A percentile compares a stretch with the other conserved stretches of the same genome.
phyloP scores from a whole-genome alignment of 2,888 invertebrate species.

The Cephonodes hylas region DNA sequence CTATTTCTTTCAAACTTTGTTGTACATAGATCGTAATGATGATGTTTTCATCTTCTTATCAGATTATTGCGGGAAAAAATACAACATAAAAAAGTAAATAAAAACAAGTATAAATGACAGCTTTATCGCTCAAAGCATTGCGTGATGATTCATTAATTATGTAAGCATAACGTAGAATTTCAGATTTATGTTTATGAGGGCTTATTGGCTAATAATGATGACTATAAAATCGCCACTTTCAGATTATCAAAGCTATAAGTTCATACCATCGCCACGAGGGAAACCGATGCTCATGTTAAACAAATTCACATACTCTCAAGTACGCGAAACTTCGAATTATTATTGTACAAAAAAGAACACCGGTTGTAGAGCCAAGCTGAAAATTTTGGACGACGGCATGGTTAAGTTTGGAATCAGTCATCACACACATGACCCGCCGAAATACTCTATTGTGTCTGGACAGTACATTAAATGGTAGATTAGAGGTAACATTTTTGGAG shows the following conservation, averaged over 20 bases:
- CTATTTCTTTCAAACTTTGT: too few species aligned
- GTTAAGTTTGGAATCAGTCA: slow-evolving; percentile 19
- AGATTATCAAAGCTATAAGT: slow-evolving; percentile 1
- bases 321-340: slow-evolving; percentile 22
- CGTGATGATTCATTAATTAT: too few species aligned
- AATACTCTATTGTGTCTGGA: slow-evolving; percentile 12
- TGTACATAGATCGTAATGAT: too few species aligned
- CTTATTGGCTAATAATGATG: neutral
- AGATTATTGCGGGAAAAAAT: too few species aligned
- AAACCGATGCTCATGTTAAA: slow-evolving; percentile 30
- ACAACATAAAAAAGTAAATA: too few species aligned
- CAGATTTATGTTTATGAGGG: too few species aligned
- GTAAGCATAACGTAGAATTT: too few species aligned
- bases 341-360: slow-evolving; percentile 35
- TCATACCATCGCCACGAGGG: slow-evolving; percentile 32
- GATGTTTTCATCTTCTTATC: too few species aligned
- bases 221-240: neutral
- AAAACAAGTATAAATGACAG: too few species aligned
- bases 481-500: neutral
- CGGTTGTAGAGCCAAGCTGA: slow-evolving; percentile 36
- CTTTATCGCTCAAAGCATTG: too few species aligned
- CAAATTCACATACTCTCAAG: slow-evolving; percentile 34
- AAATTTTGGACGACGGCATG: slow-evolving; percentile 20
- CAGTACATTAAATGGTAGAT: slow-evolving; percentile 16
- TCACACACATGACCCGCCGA: slow-evolving; percentile 23